Conservation (phyloP, 2,888 invertebrate species). For the Chesias legatella region DNA sequence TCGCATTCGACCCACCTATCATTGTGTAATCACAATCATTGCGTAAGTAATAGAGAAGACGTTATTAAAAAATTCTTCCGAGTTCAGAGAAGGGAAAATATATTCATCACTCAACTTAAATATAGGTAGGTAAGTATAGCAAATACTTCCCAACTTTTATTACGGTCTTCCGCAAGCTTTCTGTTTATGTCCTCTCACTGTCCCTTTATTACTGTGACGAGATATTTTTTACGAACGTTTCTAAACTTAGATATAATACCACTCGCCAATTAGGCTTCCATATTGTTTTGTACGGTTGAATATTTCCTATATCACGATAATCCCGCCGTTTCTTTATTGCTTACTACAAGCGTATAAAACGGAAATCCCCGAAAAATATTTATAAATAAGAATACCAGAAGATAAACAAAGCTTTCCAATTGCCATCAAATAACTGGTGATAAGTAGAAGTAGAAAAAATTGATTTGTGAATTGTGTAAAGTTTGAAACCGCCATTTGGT, state of each 20-base stretch:
- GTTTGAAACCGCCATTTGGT: conserved; percentile 36
- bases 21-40: too few species aligned
- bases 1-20: conserved; percentile 18
- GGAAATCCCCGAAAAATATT: too few species aligned
- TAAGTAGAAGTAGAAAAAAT: conserved; percentile 7
- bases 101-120: conserved; percentile 42
- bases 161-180: conserved; percentile 46
- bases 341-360: too few species aligned
- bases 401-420: too few species aligned
- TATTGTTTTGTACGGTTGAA: conserved; percentile 3
- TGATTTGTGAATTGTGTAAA: conserved; percentile 31
- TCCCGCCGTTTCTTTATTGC: too few species aligned
- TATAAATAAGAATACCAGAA: too few species aligned
- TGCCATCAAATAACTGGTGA: too few species aligned
- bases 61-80: conserved; percentile 35
- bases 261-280: conserved; percentile 35
- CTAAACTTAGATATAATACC: conserved; percentile 41
- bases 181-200: conserved; percentile 53
- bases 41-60: conserved; percentile 23
- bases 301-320: too few species aligned
- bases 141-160: conserved; percentile 55
- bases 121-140: conserved; percentile 34
- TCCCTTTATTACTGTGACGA: conserved; percentile 50
- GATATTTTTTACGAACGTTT: conserved; percentile 54
- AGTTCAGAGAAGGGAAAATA: conserved; percentile 36